phyloP scores from a whole-genome alignment of 2,113 vertebrate genomes.

The Hydropotes inermis region DNA sequence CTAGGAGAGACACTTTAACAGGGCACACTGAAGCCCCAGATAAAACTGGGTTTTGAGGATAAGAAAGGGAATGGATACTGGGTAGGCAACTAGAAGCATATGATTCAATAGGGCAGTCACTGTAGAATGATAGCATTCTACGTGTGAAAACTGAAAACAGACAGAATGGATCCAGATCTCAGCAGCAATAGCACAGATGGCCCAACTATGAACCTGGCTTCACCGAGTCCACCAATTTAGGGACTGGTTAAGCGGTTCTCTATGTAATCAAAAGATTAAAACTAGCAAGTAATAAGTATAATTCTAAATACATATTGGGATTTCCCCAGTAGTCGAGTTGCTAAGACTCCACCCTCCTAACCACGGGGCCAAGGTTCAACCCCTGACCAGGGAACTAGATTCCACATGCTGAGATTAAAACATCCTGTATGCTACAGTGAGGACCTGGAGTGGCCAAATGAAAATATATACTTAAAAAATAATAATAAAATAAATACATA shows the following conservation, averaged over 20 bases:
- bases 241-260: background rate
- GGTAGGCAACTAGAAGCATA: background rate
- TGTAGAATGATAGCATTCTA: background rate
- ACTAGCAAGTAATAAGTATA: background rate
- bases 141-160: background rate
- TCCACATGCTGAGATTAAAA: background rate
- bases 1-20: background rate
- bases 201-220: background rate
- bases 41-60: background rate
- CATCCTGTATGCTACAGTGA: background rate
- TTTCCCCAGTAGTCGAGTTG: accelerated
- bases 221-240: background rate
- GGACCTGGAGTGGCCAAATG: background rate
- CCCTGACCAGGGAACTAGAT: background rate
- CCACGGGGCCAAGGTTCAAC: background rate
- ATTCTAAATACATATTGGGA: background rate
- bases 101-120: accelerated
- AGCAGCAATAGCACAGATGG: background rate
- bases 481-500: background rate
- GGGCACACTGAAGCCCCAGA: background rate
- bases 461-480: background rate
- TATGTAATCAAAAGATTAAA: background rate
- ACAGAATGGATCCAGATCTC: background rate
- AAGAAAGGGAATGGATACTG: background rate
- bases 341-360: background rate